phyloP scores from a whole-genome alignment of 2,113 vertebrate genomes.

The Cyanoliseus patagonus region DNA sequence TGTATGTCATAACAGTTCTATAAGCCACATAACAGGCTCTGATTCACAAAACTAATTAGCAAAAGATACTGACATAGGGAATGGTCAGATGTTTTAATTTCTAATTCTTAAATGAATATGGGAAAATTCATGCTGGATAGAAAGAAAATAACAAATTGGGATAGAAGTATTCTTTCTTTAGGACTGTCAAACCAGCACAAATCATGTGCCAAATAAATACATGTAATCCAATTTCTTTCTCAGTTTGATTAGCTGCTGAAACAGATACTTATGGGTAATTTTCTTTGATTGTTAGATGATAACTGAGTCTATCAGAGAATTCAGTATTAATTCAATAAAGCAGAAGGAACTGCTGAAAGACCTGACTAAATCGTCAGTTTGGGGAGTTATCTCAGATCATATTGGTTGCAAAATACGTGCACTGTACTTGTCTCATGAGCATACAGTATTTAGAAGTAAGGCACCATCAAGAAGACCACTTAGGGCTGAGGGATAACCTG shows the following conservation, averaged over 20 bases:
- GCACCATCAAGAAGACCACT: background rate
- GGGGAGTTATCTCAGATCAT: background rate
- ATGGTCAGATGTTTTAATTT: background rate
- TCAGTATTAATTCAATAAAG: background rate
- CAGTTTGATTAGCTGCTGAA: background rate
- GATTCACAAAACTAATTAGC: background rate
- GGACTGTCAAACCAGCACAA: background rate
- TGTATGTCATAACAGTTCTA: background rate
- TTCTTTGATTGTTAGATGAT: background rate
- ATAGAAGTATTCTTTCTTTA: background rate
- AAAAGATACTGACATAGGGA: background rate
- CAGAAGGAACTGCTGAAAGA: background rate
- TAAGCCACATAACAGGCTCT: background rate
- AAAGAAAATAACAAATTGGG: background rate
- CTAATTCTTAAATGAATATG: background rate
- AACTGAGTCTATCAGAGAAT: background rate
- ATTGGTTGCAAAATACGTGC: background rate
- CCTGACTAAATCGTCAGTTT: background rate
- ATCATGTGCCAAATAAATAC: background rate
- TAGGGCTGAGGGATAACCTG: background rate
- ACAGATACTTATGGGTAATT: background rate
- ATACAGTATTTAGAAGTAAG: background rate
- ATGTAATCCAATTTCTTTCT: background rate
- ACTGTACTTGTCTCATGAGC: background rate
- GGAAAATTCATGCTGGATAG: background rate